Conservation (phyloP, 2,888 invertebrate genomes). For the Orchesella flavescens region DNA sequence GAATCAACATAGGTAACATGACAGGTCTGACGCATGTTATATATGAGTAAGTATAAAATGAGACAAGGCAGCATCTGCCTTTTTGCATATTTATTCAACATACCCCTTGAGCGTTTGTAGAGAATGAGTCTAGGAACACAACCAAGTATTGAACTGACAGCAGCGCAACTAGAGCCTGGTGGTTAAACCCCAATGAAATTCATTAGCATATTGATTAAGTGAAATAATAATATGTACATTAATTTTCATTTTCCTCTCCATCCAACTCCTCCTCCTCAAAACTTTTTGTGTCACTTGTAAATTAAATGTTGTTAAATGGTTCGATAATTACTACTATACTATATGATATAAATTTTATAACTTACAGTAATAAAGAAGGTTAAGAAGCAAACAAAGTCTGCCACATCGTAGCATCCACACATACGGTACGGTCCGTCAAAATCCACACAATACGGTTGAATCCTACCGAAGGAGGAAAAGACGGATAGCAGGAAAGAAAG, state of each 20-base stretch:
- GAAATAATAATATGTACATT: too few species aligned
- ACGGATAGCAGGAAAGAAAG: background rate
- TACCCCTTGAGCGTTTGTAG: constrained; percentile 56
- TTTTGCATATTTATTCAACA: background rate
- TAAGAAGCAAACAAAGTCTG: constrained; percentile 68
- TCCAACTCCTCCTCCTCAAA: background rate
- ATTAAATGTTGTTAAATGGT: too few species aligned
- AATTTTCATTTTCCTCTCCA: constrained; percentile 6
- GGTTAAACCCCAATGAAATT: constrained; percentile 1
- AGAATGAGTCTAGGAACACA: constrained; percentile 62
- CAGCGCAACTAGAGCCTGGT: constrained; percentile 66
- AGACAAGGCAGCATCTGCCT: background rate
- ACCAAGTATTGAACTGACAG: constrained; percentile 67
- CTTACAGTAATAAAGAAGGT: constrained; percentile 70
- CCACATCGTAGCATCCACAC: constrained; percentile 67
- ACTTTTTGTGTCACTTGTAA: too few species aligned
- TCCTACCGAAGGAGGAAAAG: background rate
- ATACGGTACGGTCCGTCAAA: constrained; percentile 39
- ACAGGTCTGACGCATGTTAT: background rate
- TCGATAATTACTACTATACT: too few species aligned
- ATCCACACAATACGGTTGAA: background rate
- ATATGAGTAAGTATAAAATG: background rate
- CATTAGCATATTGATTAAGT: background rate
- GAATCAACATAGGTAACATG: too few species aligned
- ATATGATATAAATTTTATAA: background rate